These are phyloP conservation scores for Arenaria interpres DNA, from an alignment of 2,113 vertebrate species.

Conservation along the genomic window DNA sequence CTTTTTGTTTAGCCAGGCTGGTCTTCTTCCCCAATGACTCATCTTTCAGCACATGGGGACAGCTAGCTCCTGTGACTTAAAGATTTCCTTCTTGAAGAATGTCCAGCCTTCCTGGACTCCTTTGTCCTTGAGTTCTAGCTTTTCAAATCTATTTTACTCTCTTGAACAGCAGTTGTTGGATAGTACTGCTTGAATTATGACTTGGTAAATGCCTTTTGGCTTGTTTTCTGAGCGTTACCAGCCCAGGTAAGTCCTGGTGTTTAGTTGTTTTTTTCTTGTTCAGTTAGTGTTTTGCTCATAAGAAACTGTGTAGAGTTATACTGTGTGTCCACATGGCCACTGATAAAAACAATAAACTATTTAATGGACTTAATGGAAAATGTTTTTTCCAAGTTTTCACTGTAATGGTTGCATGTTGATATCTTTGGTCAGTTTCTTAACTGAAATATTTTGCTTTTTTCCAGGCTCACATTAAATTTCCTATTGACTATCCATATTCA, in stretches of 20 bases:
- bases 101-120: neutral
- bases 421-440: neutral
- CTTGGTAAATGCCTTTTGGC: neutral
- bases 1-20: neutral
- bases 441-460: conserved; percentile 33
- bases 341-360: neutral
- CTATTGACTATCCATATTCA: conserved; percentile 97
- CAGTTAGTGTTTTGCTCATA: neutral
- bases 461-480: conserved; percentile 98
- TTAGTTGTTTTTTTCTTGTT: neutral
- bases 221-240: neutral
- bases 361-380: neutral
- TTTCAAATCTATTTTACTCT: neutral
- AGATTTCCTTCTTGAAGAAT: neutral
- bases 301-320: neutral
- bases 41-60: neutral
- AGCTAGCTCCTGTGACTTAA: neutral
- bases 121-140: neutral
- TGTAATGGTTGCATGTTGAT: neutral
- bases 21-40: neutral
- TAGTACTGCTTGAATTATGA: neutral
- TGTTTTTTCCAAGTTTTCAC: neutral
- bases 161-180: neutral
- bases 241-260: neutral
- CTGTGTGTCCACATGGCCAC: neutral